Conservation (phyloP, 2,888 invertebrate species). For the Octonoba sinensis region DNA sequence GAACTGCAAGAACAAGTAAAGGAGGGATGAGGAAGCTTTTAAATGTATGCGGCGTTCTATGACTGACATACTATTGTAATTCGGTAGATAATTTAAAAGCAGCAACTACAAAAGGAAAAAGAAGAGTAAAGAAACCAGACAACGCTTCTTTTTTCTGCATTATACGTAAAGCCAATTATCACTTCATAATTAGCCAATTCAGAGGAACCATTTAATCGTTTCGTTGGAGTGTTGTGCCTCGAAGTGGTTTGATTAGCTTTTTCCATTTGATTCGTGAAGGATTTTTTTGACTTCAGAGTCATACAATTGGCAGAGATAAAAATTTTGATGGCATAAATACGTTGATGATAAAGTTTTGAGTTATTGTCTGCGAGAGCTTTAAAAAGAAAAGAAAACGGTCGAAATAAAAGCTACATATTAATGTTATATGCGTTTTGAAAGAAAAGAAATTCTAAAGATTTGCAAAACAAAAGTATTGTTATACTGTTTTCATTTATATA, state of each 20-base stretch:
- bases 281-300: neutral
- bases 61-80: conserved; percentile 30
- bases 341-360: no score
- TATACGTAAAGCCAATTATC: conserved; percentile 29
- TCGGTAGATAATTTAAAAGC: conserved; percentile 25
- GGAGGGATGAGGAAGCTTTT: no score
- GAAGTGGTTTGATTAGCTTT: neutral
- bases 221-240: neutral
- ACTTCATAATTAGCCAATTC: conserved; percentile 33
- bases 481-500: no score
- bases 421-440: no score
- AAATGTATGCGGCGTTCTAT: conserved; percentile 28
- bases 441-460: no score
- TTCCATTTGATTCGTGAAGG: neutral
- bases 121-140: neutral
- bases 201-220: no score
- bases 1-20: no score
- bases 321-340: no score
- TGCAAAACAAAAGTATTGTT: no score
- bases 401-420: no score
- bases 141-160: conserved; percentile 4
- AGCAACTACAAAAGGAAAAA: conserved; percentile 15
- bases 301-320: neutral
- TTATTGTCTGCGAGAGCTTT: no score
- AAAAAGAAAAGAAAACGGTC: no score